phyloP scores from a whole-genome alignment of 2,113 vertebrate species.

The Indicator maculatus region DNA sequence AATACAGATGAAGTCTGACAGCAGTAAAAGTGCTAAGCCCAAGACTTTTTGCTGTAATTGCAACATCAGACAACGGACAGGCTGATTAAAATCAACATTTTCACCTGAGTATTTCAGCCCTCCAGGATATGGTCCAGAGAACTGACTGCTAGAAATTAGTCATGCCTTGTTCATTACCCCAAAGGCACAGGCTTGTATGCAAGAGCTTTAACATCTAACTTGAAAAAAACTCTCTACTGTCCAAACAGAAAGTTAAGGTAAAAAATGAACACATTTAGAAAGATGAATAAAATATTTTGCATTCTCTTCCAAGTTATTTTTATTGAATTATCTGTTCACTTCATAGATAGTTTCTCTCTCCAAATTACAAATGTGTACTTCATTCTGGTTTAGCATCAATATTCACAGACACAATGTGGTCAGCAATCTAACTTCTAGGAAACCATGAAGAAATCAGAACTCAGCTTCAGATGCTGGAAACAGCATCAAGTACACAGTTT shows the following conservation, averaged over 20 bases:
- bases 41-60: neutral
- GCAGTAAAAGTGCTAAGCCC: neutral
- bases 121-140: neutral
- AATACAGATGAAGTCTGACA: neutral
- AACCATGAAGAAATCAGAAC: neutral
- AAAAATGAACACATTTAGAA: neutral
- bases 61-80: neutral
- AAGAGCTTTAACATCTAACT: neutral
- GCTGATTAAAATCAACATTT: slow-evolving; percentile 15
- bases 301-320: neutral
- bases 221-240: neutral
- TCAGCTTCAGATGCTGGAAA: neutral
- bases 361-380: neutral
- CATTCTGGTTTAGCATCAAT: neutral
- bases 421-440: neutral
- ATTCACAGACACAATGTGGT: rapidly evolving
- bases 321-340: neutral
- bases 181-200: neutral
- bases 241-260: neutral
- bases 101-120: neutral
- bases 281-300: neutral
- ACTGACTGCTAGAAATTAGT: neutral
- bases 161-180: neutral
- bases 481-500: neutral
- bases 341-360: neutral